Conservation (phyloP, 2,888 invertebrate species). For the Falcaria lacertinaria region DNA sequence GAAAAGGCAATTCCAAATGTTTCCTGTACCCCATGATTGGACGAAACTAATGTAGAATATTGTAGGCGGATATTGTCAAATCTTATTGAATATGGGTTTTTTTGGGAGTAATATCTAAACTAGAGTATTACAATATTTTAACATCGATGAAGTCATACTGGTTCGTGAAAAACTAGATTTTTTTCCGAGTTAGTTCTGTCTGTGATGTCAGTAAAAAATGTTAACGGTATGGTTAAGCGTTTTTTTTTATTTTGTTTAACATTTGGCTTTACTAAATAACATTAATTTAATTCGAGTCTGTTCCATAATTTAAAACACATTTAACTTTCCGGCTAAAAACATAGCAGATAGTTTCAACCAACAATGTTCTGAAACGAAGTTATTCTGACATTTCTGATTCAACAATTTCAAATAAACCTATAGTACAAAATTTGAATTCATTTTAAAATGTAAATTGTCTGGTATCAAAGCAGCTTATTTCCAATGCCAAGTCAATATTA, state of each 20-base stretch:
- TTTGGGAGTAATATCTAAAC: no score
- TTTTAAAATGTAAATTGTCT: background rate
- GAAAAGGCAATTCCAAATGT: background rate
- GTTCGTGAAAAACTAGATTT: no score
- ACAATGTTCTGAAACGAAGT: background rate
- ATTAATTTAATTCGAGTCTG: background rate
- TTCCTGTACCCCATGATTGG: background rate
- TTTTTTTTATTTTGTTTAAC: no score
- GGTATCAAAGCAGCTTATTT: background rate
- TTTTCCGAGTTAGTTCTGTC: no score
- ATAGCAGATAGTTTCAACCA: background rate
- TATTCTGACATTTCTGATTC: background rate
- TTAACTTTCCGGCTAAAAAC: background rate
- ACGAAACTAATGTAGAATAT: background rate
- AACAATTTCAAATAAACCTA: background rate
- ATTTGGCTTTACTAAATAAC: no score
- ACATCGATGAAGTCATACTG: no score
- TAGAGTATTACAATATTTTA: no score
- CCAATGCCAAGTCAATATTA: background rate
- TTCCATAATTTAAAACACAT: background rate
- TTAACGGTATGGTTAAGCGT: no score
- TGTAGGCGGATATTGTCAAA: background rate
- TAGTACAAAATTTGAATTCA: background rate
- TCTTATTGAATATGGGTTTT: background rate
- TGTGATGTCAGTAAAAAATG: no score